phyloP scores from a whole-genome alignment of 2,888 invertebrate species.

The Cephus runcator region DNA sequence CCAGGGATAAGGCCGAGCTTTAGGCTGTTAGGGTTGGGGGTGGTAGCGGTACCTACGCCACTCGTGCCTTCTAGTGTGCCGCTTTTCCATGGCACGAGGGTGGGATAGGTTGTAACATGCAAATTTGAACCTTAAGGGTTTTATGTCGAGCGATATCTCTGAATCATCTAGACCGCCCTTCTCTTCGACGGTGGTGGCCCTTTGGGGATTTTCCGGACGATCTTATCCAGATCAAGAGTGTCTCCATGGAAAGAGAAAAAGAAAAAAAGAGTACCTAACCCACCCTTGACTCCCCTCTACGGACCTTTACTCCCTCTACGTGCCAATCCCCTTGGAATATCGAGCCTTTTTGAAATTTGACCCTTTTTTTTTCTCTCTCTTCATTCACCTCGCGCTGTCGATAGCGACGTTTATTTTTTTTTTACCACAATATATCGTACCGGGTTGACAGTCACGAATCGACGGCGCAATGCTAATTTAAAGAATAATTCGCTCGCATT shows the following conservation, averaged over 20 bases:
- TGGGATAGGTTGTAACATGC: constrained; percentile 60
- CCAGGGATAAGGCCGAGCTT: constrained; percentile 52
- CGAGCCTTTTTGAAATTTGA: constrained; percentile 9
- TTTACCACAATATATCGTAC: no score
- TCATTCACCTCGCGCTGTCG: neutral
- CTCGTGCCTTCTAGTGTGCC: no score
- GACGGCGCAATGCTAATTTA: no score
- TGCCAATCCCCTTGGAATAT: neutral
- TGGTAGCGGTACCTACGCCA: constrained; percentile 14
- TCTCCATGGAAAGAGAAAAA: constrained; percentile 27
- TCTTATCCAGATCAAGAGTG: constrained; percentile 58
- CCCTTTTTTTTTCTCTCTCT: constrained; percentile 17
- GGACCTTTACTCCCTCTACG: no score
- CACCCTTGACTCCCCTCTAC: no score
- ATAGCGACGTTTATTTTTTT: no score
- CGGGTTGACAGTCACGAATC: no score
- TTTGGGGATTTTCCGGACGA: constrained; percentile 45
- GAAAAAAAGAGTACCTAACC: constrained; percentile 16
- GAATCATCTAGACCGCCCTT: constrained; percentile 57
- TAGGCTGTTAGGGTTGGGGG: constrained; percentile 24
- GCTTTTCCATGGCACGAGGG: constrained; percentile 4
- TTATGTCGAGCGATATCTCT: constrained; percentile 63
- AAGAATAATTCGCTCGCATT: no score
- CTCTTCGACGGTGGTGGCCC: constrained; percentile 37
- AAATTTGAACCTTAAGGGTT: constrained; percentile 65